A percentile compares a stretch with the other conserved stretches of the same genome.
Evolutionary conservation across 2,797 vertebrate genomes (phyloP).

Genomic region (Darevskia nairensis): DNA sequence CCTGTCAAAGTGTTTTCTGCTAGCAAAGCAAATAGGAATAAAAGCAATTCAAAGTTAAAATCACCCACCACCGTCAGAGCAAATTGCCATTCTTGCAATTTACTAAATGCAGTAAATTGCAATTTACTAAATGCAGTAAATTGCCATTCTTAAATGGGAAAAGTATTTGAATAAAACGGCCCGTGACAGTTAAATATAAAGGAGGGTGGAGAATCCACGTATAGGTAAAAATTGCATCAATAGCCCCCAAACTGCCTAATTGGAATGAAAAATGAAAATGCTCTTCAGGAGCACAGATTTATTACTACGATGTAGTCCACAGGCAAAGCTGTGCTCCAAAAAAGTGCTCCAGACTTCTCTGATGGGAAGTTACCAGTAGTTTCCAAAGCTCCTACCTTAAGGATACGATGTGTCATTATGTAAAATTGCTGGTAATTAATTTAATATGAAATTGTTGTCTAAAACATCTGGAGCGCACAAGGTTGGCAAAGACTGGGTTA

Average conservation of each 20-base stretch:
- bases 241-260: not conserved
- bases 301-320: not conserved
- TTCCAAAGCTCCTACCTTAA: not conserved
- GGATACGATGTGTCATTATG: not conserved
- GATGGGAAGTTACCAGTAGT: not conserved
- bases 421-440: not conserved
- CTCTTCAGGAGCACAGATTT: not conserved
- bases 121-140: not conserved
- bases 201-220: not conserved
- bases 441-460: no score
- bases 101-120: not conserved
- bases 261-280: not conserved
- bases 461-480: no score
- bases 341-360: not conserved
- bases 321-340: not conserved
- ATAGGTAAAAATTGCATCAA: not conserved
- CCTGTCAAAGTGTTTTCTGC: not conserved
- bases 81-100: not conserved
- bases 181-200: not conserved
- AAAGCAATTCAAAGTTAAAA: not conserved
- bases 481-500: no score
- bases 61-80: not conserved
- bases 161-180: not conserved
- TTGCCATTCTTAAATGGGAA: not conserved
- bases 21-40: slow-evolving; percentile 12